Base-by-base conservation (phyloP, 1,140 invertebrate genomes). In the Rhyacophila brunnea region DNA sequence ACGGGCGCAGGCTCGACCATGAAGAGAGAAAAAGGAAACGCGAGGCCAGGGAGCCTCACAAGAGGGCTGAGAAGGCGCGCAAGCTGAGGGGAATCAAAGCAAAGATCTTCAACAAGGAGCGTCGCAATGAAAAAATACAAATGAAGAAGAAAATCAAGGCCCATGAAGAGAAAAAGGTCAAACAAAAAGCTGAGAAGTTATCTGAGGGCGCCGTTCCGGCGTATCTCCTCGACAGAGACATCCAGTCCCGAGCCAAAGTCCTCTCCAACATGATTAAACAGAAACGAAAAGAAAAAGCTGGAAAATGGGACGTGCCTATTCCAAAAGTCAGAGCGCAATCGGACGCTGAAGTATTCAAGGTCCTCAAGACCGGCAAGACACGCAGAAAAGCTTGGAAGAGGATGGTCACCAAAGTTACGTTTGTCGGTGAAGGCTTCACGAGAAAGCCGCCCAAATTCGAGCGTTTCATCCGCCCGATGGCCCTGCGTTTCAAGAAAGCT, bases 191-290 rank as follows among this genome's bases (percentile, higher is more conserved):
- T 11, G 88, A 96, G 63, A 86, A 89, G 54, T 84, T 89, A 0
- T 82, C 89, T 1, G 91, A 96, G 70, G 96, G 95, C 57, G 96
- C 96, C 1, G 72, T 99, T 9, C 97, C 98, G 0, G 92, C 95
- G 0, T 99, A 99, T 77, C 79, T 99, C 5, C 78, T 99, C 34
- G 98, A 99, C 81, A 87, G 98, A 79, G 92, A 99, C 79, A 85
- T 92, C n/a, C 92, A 98, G 65, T 89, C 87, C 2, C 82, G 90
- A 45, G 94, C 96, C 2, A 99, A 99, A 80, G 89, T 99, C 14
- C 78, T 99, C 0, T 98, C 96, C 0, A 99, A 99, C 72, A 98
- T 98, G 90, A 97, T 99, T 55, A 99, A 99, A 80, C 96, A 99
- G 74, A 99, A 99, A 77, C 83, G 98, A 1, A 99, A 99, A 78